phyloP scores from a whole-genome alignment of 2,797 vertebrate species.

The Tympanoctomys barrerae region DNA sequence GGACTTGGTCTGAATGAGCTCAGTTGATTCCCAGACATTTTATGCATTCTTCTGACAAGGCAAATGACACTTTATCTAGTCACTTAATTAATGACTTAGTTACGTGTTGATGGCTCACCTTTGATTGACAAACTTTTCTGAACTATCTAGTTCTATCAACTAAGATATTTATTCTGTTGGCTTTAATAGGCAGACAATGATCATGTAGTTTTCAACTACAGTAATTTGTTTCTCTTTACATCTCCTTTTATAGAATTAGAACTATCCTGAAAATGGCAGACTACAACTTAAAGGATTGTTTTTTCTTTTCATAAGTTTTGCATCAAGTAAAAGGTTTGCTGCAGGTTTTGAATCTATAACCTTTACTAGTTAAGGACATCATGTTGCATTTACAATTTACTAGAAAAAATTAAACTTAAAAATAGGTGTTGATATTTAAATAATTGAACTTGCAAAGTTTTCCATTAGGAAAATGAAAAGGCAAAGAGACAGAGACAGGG shows the following conservation, averaged over 20 bases:
- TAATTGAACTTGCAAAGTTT: not conserved
- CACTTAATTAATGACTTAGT: not conserved
- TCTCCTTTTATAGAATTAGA: not conserved
- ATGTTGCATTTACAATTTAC: not conserved
- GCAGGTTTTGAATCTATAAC: not conserved
- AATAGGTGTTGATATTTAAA: not conserved
- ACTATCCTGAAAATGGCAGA: not conserved
- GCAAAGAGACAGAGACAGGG: not conserved
- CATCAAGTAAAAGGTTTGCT: not conserved
- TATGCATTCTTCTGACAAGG: not conserved
- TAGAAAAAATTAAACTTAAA: not conserved
- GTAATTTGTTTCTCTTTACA: not conserved
- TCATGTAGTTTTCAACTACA: not conserved
- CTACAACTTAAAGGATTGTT: not conserved
- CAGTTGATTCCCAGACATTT: not conserved
- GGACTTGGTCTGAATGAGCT: not conserved
- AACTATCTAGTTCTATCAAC: not conserved
- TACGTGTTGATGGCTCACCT: not conserved
- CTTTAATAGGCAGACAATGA: not conserved
- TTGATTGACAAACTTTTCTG: not conserved
- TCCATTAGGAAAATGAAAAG: conserved; percentile 1
- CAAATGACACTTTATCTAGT: not conserved
- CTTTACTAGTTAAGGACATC: not conserved
- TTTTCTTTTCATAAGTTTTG: not conserved
- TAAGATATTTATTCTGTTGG: not conserved